Conservation (phyloP, 2,113 vertebrate species). For the Hipposideros armiger region DNA sequence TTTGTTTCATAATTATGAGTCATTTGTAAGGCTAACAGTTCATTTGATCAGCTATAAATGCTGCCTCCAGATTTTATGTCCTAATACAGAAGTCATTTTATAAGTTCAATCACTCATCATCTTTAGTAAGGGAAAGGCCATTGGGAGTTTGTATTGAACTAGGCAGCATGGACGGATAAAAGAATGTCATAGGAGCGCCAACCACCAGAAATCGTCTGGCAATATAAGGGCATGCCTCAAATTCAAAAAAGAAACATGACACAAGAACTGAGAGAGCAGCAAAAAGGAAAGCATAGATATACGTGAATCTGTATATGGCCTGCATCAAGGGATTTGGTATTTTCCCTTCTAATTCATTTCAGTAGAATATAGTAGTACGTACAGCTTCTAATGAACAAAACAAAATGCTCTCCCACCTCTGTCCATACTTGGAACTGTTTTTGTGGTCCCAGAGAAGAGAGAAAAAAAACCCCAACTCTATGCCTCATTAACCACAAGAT, state of each 20-base stretch:
- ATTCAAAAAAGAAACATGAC: background rate
- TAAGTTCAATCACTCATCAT: background rate
- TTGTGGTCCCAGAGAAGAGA: background rate
- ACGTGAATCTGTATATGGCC: background rate
- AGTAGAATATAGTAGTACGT: background rate
- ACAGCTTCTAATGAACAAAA: background rate
- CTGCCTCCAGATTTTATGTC: constrained; percentile 19
- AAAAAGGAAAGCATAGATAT: background rate
- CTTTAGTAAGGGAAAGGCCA: background rate
- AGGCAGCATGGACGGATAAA: background rate
- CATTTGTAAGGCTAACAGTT: constrained; percentile 36
- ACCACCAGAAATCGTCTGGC: background rate
- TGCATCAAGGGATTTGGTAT: background rate
- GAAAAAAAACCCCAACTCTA: background rate
- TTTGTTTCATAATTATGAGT: constrained; percentile 41
- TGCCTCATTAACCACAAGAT: constrained; percentile 64
- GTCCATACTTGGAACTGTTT: background rate
- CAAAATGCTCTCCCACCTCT: background rate
- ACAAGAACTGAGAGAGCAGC: background rate
- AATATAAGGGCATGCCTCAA: background rate
- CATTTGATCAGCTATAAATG: constrained; percentile 42
- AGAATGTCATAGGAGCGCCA: background rate
- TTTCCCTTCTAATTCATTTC: constrained; percentile 27
- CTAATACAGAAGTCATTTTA: constrained; percentile 48
- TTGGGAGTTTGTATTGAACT: constrained; percentile 18